phyloP scores from a whole-genome alignment of 2,113 vertebrate species.

The Castor canadensis region DNA sequence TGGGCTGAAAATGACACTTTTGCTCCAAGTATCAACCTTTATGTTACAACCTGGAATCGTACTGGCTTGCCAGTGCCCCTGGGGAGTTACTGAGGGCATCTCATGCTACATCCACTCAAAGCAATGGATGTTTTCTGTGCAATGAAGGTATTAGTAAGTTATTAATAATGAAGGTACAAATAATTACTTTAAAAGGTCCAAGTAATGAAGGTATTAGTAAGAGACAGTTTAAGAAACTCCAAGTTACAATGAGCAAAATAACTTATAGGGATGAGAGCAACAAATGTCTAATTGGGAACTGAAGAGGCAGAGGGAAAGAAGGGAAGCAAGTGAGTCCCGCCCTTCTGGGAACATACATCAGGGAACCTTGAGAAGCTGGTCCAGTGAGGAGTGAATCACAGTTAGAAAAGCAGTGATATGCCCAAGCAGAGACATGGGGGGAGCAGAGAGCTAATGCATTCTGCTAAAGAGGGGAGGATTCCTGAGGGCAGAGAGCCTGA shows the following conservation, averaged over 20 bases:
- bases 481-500: not conserved
- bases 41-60: not conserved
- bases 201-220: not conserved
- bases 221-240: not conserved
- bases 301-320: not conserved
- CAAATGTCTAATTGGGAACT: not conserved
- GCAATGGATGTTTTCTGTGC: constrained; percentile 7
- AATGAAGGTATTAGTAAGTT: not conserved
- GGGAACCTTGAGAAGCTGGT: not conserved
- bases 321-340: not conserved
- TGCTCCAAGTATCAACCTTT: not conserved
- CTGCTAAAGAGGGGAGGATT: not conserved
- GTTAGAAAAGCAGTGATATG: not conserved
- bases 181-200: not conserved
- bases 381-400: not conserved
- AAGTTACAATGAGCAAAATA: not conserved
- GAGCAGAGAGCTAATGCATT: not conserved
- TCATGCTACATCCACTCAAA: not conserved
- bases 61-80: not conserved
- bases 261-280: not conserved
- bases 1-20: not conserved
- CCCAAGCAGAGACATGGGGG: not conserved
- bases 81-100: not conserved
- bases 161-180: not conserved
- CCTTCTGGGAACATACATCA: not conserved